A percentile compares a stretch with the other conserved stretches of the same genome.
Evolutionary conservation across 2,797 vertebrate genomes (phyloP).

Genomic region (Sebastes nivosus): DNA sequence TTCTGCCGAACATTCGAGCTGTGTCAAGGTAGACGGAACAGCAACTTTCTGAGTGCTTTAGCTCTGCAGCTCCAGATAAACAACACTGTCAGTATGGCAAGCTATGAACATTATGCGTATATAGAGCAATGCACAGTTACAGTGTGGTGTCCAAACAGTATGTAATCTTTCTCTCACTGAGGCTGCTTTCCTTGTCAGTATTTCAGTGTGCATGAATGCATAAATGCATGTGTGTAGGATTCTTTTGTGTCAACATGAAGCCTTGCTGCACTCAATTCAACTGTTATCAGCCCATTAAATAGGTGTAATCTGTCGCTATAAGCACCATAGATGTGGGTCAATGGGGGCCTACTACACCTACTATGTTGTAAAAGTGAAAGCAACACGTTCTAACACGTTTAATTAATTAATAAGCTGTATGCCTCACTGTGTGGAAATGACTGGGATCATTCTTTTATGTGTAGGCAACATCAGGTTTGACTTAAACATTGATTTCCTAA

Average conservation of each 20-base stretch:
- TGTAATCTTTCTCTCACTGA: slow-evolving; percentile 3
- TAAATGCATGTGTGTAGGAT: neutral
- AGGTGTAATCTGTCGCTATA: too few species aligned
- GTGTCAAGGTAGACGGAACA: slow-evolving; percentile 33
- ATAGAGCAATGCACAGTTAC: neutral
- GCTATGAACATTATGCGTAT: slow-evolving; percentile 4
- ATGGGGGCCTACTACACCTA: too few species aligned
- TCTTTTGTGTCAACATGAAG: neutral
- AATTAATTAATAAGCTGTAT: too few species aligned
- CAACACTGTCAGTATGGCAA: slow-evolving; percentile 7
- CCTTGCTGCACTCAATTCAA: neutral
- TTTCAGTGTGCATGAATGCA: neutral
- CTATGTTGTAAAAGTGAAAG: too few species aligned
- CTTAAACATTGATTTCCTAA: too few species aligned
- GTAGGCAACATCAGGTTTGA: too few species aligned
- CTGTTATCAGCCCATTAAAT: too few species aligned
- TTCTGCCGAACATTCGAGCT: slow-evolving; percentile 30
- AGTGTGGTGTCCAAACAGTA: neutral
- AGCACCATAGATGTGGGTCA: too few species aligned
- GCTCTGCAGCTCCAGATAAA: slow-evolving; percentile 24
- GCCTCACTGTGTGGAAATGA: too few species aligned
- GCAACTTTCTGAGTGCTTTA: slow-evolving; percentile 25
- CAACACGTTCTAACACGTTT: too few species aligned
- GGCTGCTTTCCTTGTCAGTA: neutral
- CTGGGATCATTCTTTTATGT: too few species aligned